Evolutionary conservation across 2,113 vertebrate species (phyloP), one percentile per base, ranked within the genome.

Genomic region (Ceratotherium simum): DNA sequence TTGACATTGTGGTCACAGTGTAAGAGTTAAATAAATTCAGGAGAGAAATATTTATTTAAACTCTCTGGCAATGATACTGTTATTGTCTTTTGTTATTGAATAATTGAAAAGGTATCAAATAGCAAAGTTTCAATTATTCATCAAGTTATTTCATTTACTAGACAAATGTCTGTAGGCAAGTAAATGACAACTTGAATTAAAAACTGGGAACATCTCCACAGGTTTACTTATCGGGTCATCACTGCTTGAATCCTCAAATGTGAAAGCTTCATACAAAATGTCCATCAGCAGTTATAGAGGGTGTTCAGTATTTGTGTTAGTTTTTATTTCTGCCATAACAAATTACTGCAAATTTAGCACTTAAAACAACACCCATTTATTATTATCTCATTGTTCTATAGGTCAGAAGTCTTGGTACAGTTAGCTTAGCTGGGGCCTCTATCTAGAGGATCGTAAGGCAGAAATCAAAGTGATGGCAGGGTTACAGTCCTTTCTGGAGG

Each of bases 91-190:
- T 97, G 93, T 86, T 62, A 31, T 87, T 98, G 96, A 98, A 99
- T 98, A 98, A 98, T 98, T 98, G 98, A 98, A 98, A 93, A 98
- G 95, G 94, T 98, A 98, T 98, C 97, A 98, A 98, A 98, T 97
- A 98, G 90, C 96, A 97, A 97, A 95, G 33, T 97, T 98, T 99
- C 93, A 98, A 98, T 98, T 98, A 98, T 98, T 98, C 97, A 98
- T 98, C 70, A 62, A 90, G 94, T 97, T 98, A 93, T 98, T 98
- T 98, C 96, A 98, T 95, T 98, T 98, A 97, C 91, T 92, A 70
- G 90, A 97, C 98, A 98, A 96, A 98, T 98, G 90, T 95, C 97
- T 98, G 82, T 97, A 97, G 98, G 98, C 98, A 98, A 98, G 96
- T 97, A 98, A 98, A n/a, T 97, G 93, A 96, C 88, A 97, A 97